Conservation (phyloP, 1,140 invertebrate species). For the Musca domestica region DNA sequence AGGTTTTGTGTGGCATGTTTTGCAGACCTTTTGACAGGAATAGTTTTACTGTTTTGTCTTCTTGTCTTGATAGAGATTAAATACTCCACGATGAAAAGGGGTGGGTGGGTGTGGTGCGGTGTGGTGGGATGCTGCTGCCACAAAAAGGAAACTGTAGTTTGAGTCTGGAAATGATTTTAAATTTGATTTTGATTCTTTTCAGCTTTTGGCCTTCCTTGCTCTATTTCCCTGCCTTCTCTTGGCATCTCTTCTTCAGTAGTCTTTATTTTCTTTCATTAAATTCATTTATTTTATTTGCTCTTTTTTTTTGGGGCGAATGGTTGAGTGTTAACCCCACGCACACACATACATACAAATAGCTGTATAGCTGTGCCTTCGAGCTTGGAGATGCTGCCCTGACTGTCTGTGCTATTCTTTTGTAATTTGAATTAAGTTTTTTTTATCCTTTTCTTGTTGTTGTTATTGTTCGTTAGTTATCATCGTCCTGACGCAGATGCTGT, state of each 20-base stretch:
- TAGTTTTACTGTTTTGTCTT: conserved; percentile 8
- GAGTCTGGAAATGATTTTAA: conserved; percentile 25
- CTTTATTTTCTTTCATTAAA: conserved; percentile 15
- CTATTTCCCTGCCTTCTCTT: background rate
- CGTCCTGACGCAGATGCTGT: too few species aligned
- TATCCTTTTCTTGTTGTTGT: too few species aligned
- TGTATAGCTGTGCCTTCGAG: background rate
- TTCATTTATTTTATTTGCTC: conserved; percentile 16
- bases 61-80: conserved; percentile 18
- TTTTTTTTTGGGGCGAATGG: background rate
- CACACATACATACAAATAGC: too few species aligned
- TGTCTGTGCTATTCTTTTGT: conserved; percentile 12
- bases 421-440: conserved; percentile 10
- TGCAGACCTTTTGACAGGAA: conserved; percentile 17
- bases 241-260: background rate
- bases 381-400: background rate
- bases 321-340: too few species aligned
- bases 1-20: conserved; percentile 20
- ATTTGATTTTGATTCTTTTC: conserved; percentile 24
- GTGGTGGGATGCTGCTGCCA: background rate
- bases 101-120: background rate
- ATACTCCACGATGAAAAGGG: background rate
- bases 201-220: conserved; percentile 2
- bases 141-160: conserved; percentile 16
- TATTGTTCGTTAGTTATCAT: too few species aligned